Evolutionary conservation across 2,113 vertebrate species (phyloP).

Genomic region (Gnathonemus longibarbis): DNA sequence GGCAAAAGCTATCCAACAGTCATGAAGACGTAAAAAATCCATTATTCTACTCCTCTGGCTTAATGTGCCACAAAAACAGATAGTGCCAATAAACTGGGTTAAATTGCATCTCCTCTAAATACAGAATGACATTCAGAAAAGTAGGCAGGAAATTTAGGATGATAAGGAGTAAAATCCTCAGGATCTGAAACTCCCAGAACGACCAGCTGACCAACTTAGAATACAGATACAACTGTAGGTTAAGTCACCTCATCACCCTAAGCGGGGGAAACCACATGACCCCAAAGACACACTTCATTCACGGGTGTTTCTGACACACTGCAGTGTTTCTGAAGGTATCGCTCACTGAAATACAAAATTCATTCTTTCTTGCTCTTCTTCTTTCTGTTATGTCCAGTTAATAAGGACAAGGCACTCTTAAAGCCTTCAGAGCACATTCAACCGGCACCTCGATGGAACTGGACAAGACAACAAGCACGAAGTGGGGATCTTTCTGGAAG

Average conservation of each 20-base stretch:
- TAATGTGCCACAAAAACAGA: not conserved
- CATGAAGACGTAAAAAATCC: not conserved
- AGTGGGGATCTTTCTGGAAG: not conserved
- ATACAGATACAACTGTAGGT: not conserved
- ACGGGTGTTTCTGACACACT: not conserved
- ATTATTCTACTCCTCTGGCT: not conserved
- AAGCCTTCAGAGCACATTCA: not conserved
- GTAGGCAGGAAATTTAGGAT: not conserved
- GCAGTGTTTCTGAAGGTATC: not conserved
- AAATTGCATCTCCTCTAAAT: not conserved
- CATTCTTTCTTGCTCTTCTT: not conserved
- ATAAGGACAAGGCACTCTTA: not conserved
- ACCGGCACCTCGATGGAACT: too few species aligned
- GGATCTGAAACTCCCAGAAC: conserved; percentile 21
- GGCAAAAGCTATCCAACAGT: not conserved
- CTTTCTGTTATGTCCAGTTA: not conserved
- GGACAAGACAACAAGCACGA: not conserved
- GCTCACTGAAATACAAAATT: not conserved
- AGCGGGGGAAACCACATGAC: not conserved
- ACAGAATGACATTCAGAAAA: not conserved
- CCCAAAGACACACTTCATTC: not conserved
- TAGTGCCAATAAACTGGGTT: not conserved
- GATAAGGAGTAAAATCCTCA: not conserved
- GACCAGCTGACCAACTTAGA: conserved; percentile 13
- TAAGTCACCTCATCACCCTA: not conserved